Conservation (phyloP, 2,888 invertebrate genomes). For the Mythimna pallens region DNA sequence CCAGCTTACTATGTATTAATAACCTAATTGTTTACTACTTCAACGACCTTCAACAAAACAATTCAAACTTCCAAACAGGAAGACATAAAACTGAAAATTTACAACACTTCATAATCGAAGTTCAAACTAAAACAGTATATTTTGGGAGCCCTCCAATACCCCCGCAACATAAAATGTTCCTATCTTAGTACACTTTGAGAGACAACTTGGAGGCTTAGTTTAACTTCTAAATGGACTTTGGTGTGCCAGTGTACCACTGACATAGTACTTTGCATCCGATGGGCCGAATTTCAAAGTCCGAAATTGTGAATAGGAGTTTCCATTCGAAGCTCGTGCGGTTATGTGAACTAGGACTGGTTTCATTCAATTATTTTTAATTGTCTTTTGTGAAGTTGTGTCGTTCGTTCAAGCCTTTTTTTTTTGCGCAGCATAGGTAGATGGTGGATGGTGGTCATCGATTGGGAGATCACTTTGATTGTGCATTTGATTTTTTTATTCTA, state of each 20-base stretch:
- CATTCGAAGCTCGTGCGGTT: conserved; percentile 36
- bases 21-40: conserved; percentile 34
- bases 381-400: conserved; percentile 28
- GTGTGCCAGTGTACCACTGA: conserved; percentile 44
- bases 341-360: conserved; percentile 40
- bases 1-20: background rate
- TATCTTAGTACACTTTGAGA: conserved; percentile 43
- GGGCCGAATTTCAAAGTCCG: conserved; percentile 21
- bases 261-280: conserved; percentile 48
- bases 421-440: background rate
- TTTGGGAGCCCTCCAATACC: conserved; percentile 40
- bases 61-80: conserved; percentile 33
- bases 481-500: background rate
- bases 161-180: conserved; percentile 50
- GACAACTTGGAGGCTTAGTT: conserved; percentile 52
- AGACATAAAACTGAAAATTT: conserved; percentile 50
- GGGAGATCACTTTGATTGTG: background rate
- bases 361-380: conserved; percentile 59
- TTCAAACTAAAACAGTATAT: conserved; percentile 52
- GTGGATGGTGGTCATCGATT: background rate
- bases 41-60: conserved; percentile 15
- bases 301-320: conserved; percentile 38
- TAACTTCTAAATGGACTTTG: conserved; percentile 57
- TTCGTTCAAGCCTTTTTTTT: conserved; percentile 17
- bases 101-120: conserved; percentile 53